These are phyloP conservation scores for Prionailurus viverrinus DNA, from an alignment of 2,113 vertebrate genomes.

Conservation along the genomic window DNA sequence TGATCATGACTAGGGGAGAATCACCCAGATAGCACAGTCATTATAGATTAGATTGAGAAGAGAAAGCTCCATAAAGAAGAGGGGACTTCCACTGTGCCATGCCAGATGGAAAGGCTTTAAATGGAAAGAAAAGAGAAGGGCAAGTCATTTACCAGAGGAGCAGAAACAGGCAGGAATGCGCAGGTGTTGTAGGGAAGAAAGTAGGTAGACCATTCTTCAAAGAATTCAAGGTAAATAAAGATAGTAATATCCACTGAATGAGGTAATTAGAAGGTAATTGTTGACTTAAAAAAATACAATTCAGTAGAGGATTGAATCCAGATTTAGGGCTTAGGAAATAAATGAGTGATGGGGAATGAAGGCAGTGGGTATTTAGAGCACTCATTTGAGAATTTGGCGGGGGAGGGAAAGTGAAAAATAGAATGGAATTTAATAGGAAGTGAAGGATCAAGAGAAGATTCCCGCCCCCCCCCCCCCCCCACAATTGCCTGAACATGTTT, in stretches of 20 bases:
- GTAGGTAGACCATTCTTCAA: neutral
- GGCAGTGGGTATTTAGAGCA: neutral
- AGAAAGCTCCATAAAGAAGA: neutral
- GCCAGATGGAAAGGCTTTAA: neutral
- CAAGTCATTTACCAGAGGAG: neutral
- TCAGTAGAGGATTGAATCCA: neutral
- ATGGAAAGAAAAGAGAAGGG: neutral
- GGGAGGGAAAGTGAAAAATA: neutral
- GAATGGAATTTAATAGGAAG: constrained; percentile 55
- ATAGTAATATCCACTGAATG: neutral
- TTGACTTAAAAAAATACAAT: constrained; percentile 18
- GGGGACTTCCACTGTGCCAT: neutral
- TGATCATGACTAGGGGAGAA: neutral
- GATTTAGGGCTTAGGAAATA: constrained; percentile 20
- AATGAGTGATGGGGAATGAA: neutral
- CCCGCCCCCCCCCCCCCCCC: too few relatives aligned
- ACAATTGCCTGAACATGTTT: neutral
- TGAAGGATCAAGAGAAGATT: neutral
- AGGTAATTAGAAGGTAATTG: neutral
- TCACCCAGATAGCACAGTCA: neutral
- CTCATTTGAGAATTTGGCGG: constrained; percentile 45
- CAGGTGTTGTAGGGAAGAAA: neutral
- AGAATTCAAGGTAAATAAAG: constrained; percentile 32
- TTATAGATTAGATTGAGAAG: neutral
- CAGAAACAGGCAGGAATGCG: neutral